Evolutionary conservation across 1,140 invertebrate genomes (phyloP), one percentile per base, ranked within the genome.

Genomic region (Drosophila nasuta): DNA sequence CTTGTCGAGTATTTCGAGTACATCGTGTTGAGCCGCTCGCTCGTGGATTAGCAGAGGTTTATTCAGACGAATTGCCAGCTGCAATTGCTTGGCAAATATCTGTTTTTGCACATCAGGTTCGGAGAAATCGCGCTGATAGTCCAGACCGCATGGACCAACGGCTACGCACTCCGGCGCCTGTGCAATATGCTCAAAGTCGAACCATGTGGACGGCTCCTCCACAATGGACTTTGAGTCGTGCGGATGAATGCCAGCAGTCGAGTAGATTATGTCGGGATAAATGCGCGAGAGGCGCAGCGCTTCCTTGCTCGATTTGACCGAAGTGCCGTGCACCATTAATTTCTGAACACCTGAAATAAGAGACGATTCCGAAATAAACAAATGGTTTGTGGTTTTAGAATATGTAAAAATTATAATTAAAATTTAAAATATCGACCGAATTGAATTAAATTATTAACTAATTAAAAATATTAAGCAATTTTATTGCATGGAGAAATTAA

Each of bases 181-280:
- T 3, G 96, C 96, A 65, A 97, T 95, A 77, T 95, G 94, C 86
- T 94, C 94, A 41, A 97, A 93, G 82, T 97, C 96, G 64, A 94
- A 93, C 93, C 95, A 94, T 62, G 95, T 94, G 10, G 95, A 93
- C 70, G 95, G 94, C 81, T 96, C 96, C 57, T 97, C 96, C 63
- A 95, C 95, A 95, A 97, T 98, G 1, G 96, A 97, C 93, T 98
- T 98, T 1, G 98, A 97, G 94, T 99, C 98, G 93, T 98, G 97
- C 6, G 98, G 98, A 94, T 99, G 98, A 68, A 99, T 96, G 97
- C 97, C 98, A 92, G 97, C 97, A 80, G 98, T 98, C 48, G 96
- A 98, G 93, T 98, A 98, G 49, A 98, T 94, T 15, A 95, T 96
- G 75, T 97, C 97, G 52, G 97, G 97, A 93, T 97, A 97, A 83